Conservation (phyloP, 2,888 invertebrate species). For the Rhaphigaster nebulosa region DNA sequence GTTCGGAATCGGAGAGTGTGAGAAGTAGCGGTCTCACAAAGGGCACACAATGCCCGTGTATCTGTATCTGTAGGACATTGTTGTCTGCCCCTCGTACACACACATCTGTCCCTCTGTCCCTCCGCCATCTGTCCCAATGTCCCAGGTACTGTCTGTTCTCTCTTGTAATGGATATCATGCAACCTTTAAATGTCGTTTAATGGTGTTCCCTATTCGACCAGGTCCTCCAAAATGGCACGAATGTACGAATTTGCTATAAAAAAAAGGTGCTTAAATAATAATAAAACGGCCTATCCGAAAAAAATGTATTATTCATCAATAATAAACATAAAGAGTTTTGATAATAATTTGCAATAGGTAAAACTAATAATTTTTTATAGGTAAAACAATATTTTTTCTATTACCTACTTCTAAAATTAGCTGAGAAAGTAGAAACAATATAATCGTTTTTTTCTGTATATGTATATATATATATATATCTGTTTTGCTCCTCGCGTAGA, state of each 20-base stretch:
- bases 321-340: too few species aligned
- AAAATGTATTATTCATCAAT: too few species aligned
- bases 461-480: too few species aligned
- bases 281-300: too few species aligned
- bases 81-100: neutral
- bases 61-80: slow-evolving; percentile 56
- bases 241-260: neutral
- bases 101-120: slow-evolving; percentile 2
- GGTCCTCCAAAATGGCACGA: neutral
- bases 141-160: neutral
- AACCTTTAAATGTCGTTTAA: slow-evolving; percentile 3
- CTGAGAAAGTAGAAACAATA: too few species aligned
- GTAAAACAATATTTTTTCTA: too few species aligned
- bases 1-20: neutral
- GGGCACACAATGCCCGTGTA: slow-evolving; percentile 18
- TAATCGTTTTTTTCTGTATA: too few species aligned
- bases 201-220: neutral
- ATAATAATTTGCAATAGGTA: too few species aligned
- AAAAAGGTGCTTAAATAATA: too few species aligned
- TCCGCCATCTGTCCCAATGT: neutral
- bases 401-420: too few species aligned
- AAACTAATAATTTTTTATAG: too few species aligned
- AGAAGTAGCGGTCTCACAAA: neutral
- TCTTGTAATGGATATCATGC: neutral
- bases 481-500: too few species aligned